phyloP scores from a whole-genome alignment of 2,888 invertebrate species.

The Entomobrya proxima region DNA sequence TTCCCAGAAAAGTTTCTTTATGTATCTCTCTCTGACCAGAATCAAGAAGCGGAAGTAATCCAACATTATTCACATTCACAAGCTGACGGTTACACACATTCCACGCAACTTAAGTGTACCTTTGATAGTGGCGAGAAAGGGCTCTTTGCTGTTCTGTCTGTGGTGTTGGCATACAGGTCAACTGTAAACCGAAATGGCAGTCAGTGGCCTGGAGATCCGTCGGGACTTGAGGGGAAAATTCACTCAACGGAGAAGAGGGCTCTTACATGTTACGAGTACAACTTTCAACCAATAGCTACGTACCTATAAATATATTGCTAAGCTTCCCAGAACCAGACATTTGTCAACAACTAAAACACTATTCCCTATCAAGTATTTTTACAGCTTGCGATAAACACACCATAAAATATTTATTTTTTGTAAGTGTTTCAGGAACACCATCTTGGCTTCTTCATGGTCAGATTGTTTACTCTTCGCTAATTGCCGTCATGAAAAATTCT shows the following conservation, averaged over 20 bases:
- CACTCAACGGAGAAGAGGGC: not conserved
- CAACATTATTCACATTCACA: conserved; percentile 58
- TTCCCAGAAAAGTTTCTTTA: conserved; percentile 34
- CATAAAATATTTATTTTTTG: too few relatives aligned
- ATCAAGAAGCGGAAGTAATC: conserved; percentile 45
- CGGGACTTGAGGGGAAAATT: not conserved
- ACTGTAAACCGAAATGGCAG: conserved; percentile 8
- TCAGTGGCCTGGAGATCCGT: not conserved
- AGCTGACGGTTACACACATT: conserved; percentile 47
- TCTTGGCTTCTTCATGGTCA: too few relatives aligned
- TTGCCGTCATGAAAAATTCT: not conserved
- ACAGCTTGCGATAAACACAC: too few relatives aligned
- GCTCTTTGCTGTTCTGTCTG: not conserved
- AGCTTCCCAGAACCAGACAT: too few relatives aligned
- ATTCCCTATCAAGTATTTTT: not conserved
- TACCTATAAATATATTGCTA: too few relatives aligned
- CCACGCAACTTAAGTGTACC: not conserved
- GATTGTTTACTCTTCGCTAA: not conserved
- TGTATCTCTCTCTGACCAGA: conserved; percentile 17
- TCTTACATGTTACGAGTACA: not conserved
- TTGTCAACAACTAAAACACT: not conserved
- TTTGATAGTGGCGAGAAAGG: not conserved
- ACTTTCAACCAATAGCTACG: too few relatives aligned
- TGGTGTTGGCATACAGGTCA: conserved; percentile 49
- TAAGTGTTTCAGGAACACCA: too few relatives aligned